Conservation (phyloP, 2,113 vertebrate species). For the Megalops atlanticus region DNA sequence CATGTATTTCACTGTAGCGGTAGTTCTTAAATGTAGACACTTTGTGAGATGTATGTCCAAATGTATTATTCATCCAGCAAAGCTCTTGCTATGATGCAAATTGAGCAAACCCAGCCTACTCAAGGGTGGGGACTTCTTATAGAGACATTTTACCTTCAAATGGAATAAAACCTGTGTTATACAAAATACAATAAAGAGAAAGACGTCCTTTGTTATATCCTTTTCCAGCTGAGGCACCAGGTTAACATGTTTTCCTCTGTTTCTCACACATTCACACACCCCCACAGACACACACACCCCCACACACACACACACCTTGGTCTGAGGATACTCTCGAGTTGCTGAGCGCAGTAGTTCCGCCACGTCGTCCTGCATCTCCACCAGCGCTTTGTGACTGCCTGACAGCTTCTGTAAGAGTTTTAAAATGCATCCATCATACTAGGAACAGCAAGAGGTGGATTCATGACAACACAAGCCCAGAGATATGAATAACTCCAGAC, state of each 20-base stretch:
- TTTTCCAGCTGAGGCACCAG: not conserved
- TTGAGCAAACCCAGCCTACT: not conserved
- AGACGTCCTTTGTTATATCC: no score
- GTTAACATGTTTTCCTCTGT: no score
- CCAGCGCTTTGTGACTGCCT: slow-evolving; percentile 88
- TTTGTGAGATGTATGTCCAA: not conserved
- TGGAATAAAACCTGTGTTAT: no score
- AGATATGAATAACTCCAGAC: not conserved
- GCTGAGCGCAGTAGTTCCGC: slow-evolving; percentile 79
- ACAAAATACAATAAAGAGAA: no score
- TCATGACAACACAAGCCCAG: not conserved
- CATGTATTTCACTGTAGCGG: not conserved
- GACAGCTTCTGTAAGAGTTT: slow-evolving; percentile 81
- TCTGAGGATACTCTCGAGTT: slow-evolving; percentile 75
- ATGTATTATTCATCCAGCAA: not conserved
- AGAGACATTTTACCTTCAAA: no score
- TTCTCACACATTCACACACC: slow-evolving; percentile 15
- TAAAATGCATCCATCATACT: slow-evolving; percentile 14
- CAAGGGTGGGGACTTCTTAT: not conserved
- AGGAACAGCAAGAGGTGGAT: not conserved
- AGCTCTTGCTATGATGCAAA: not conserved
- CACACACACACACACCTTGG: slow-evolving; percentile 75
- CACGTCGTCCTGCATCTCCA: slow-evolving; percentile 92
- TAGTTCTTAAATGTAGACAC: not conserved
- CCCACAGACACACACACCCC: slow-evolving; percentile 34